Percentiles rank a stretch among this genome's conserved stretches.
Evolutionary conservation across 2,113 vertebrate genomes (phyloP).

Genomic region (Lethenteron camtschaticum): DNA sequence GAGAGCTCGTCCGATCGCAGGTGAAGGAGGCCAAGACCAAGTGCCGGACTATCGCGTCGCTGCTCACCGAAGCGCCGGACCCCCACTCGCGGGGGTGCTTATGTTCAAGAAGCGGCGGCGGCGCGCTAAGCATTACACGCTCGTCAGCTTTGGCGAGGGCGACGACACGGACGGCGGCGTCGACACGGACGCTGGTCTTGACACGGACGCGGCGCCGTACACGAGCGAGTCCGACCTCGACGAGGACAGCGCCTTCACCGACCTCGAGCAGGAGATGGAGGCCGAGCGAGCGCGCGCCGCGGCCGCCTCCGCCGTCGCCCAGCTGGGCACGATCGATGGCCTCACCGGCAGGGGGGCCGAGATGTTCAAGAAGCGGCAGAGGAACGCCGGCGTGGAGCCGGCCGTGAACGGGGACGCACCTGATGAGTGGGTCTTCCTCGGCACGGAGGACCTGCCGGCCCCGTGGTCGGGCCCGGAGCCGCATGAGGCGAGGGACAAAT

Average conservation of each 20-base stretch:
- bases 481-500: too few relatives aligned
- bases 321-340: constrained; percentile 43
- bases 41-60: constrained; percentile 74
- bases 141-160: constrained; percentile 74
- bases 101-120: constrained; percentile 98
- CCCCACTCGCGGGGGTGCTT: constrained; percentile 85
- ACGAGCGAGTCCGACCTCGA: constrained; percentile 85
- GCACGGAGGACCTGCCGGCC: too few relatives aligned
- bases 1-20: constrained; percentile 69
- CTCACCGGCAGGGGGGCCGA: constrained; percentile 50
- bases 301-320: constrained; percentile 20
- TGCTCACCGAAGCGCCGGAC: constrained; percentile 80
- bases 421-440: too few relatives aligned
- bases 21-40: constrained; percentile 86
- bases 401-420: constrained; percentile 16
- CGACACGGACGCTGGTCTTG: constrained; percentile 37
- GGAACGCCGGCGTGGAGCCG: constrained; percentile 50
- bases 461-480: too few relatives aligned
- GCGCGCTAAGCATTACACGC: constrained; percentile 83
- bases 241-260: constrained; percentile 73
- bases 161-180: constrained; percentile 28
- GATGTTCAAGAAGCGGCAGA: constrained; percentile 66
- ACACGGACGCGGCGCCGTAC: constrained; percentile 51
- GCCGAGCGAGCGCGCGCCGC: constrained; percentile 12
- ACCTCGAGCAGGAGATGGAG: constrained; percentile 39